Base-by-base conservation (phyloP, 2,797 vertebrate genomes). In the Enteromius radiatus region DNA sequence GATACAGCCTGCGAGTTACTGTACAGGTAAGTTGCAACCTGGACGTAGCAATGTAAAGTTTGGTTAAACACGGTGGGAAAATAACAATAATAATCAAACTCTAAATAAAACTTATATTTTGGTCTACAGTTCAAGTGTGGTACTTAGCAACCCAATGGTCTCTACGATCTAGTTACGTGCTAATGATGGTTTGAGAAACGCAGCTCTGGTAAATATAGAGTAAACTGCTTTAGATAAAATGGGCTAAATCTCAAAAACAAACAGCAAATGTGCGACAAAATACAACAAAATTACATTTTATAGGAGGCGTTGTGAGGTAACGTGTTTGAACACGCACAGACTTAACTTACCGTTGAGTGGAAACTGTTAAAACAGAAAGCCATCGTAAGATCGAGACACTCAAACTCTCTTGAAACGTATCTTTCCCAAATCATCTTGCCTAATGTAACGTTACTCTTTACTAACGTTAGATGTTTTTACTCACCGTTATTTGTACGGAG, bases 401-500 rank as follows among this genome's bases (percentile, higher is more conserved):
- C 36, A 1, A 63, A 12, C 31, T 15, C 41, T 43, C 11, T 43
- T 43, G 12, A 43, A 33, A 6, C 11, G 52, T 5, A 10, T 33
- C 61, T 64, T 64, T 9, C 54, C 17, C 4, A 81, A 3, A 41
- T 75, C 5, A 47, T 23, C 12, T 67, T 68, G 41, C 17, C 31
- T 54, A 23, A 38, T 26, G 41, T n/a, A 23, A 67, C 12, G 43
- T 45, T 45, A 45, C 4, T 59, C 21, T 43, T 41, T 4, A 14
- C 9, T 9, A 43, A 43, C 41, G 41, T 43, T 43, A 11, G 38
- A 45, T 65, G 17, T 45, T 41, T 54, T 19, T 56, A 73, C 81
- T 69, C 76, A 85, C 86, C 86, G 69, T 63, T 74, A 45, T 71
- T 28, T 77, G 8, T 19, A 26, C 26, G 33, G 23, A 17, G 61